Base-by-base conservation (phyloP, 2,888 invertebrate species). In the Tinea semifulvella region DNA sequence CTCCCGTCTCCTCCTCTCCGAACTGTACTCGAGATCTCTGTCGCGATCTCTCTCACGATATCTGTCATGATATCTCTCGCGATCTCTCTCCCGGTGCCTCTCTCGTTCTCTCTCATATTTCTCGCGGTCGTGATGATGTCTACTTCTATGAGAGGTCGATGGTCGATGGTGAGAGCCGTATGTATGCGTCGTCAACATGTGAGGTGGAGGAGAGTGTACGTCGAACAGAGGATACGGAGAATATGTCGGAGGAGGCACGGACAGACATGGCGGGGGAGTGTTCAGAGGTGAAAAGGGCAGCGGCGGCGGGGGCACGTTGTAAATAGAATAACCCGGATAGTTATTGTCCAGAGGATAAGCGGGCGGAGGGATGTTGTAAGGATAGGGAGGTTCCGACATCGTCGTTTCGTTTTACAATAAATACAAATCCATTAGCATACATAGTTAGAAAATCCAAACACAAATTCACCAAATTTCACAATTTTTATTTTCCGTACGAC, bases 261-360 rank as follows among this genome's bases (percentile, higher is more conserved):
- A 16, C 26, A 14, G n/a, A n/a, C n/a, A n/a, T n/a, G 60, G 62
- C 10, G 66, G 66, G 16, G 63, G 65, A 51, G 62, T 49, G 17
- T 56, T 56, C 17, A 13, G n/a, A 10, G 17, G 28, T 25, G 42
- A 14, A 36, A 10, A 11, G 17, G 49, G 46, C 46, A 68, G 51
- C 27, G 54, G 56, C 36, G 74, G 73, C 16, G 74, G 74, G 42
- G 72, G 72, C 11, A 72, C 53, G 47, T 60, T 65, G 47, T 67
- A 79, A 47, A 67, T 36, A 7, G n/a, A n/a, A n/a, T n/a, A n/a
- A n/a, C n/a, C n/a, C n/a, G n/a, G n/a, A n/a, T n/a, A n/a, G n/a
- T n/a, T n/a, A n/a, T n/a, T n/a, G n/a, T n/a, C n/a, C n/a, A n/a
- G n/a, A n/a, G n/a, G n/a, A n/a, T n/a, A n/a, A n/a, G n/a, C n/a